phyloP scores from a whole-genome alignment of 2,797 vertebrate genomes.

The Melanitta fusca region DNA sequence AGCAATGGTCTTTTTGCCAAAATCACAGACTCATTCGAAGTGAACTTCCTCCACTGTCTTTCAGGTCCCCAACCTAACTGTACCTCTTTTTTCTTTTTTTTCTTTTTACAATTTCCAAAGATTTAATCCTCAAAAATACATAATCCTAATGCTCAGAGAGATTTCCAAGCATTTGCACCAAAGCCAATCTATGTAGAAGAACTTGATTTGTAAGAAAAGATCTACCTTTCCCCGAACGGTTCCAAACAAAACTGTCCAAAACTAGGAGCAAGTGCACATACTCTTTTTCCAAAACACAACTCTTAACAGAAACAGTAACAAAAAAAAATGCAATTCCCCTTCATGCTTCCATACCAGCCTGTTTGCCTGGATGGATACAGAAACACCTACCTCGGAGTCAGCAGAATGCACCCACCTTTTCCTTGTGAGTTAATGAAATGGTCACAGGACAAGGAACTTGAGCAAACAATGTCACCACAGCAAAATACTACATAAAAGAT shows the following conservation, averaged over 20 bases:
- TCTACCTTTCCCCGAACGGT: background rate
- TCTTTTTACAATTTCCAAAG: background rate
- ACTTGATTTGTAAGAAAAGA: background rate
- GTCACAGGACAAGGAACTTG: background rate
- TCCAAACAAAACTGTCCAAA: background rate
- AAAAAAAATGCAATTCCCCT: background rate
- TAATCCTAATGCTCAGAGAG: background rate
- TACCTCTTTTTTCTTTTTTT: background rate
- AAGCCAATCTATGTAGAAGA: background rate
- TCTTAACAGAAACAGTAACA: background rate
- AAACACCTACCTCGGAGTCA: background rate
- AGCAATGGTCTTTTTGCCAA: background rate
- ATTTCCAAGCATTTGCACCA: background rate
- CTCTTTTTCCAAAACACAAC: rapidly evolving
- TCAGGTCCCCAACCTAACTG: background rate
- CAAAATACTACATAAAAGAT: background rate
- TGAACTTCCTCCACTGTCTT: background rate
- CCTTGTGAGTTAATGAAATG: background rate
- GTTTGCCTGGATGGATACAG: background rate
- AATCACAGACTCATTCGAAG: background rate
- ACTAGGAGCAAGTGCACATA: background rate
- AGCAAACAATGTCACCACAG: background rate
- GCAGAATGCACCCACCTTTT: background rate
- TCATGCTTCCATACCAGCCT: background rate
- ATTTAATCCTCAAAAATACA: background rate